A percentile compares a stretch with the other conserved stretches of the same genome.
Conservation (phyloP, 2,888 invertebrate species). For the Drosophila melanosoma region DNA sequence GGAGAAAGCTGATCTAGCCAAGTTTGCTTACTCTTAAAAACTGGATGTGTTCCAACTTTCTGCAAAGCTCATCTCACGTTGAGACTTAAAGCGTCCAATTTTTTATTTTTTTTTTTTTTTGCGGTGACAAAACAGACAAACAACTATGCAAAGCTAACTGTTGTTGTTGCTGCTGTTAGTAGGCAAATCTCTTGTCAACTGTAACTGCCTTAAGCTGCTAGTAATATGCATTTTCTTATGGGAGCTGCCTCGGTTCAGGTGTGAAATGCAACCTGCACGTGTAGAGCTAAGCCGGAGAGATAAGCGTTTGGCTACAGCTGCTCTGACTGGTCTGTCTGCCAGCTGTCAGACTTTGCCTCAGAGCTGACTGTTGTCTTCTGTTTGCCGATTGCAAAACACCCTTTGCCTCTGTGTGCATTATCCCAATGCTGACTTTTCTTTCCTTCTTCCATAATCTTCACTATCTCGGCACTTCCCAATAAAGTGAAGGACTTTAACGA, state of each 20-base stretch:
- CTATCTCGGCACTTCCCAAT: neutral
- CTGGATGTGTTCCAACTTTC: neutral
- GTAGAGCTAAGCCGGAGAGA: constrained; percentile 12
- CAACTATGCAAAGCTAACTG: constrained; percentile 18
- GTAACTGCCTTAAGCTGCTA: constrained; percentile 19
- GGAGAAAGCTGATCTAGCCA: too few relatives aligned
- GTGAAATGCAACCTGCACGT: constrained; percentile 12
- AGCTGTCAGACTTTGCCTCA: constrained; percentile 23
- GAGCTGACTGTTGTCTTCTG: constrained; percentile 8
- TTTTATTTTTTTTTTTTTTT: neutral
- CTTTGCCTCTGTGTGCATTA: too few relatives aligned
- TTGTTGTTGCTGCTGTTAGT: neutral
- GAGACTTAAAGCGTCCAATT: neutral
- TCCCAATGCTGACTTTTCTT: too few relatives aligned
- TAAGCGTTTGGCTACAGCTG: constrained; percentile 33
- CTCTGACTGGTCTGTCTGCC: constrained; percentile 27
- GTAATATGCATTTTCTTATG: constrained; percentile 26
- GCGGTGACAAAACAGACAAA: neutral
- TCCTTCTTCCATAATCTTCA: neutral
- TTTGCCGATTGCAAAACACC: constrained; percentile 1
- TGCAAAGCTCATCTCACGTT: neutral
- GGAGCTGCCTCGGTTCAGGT: constrained; percentile 5
- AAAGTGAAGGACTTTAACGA: neutral
- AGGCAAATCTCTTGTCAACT: constrained; percentile 52
- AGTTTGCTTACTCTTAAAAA: too few relatives aligned